Conservation (phyloP, 2,797 vertebrate genomes). For the Protosalanx chinensis region DNA sequence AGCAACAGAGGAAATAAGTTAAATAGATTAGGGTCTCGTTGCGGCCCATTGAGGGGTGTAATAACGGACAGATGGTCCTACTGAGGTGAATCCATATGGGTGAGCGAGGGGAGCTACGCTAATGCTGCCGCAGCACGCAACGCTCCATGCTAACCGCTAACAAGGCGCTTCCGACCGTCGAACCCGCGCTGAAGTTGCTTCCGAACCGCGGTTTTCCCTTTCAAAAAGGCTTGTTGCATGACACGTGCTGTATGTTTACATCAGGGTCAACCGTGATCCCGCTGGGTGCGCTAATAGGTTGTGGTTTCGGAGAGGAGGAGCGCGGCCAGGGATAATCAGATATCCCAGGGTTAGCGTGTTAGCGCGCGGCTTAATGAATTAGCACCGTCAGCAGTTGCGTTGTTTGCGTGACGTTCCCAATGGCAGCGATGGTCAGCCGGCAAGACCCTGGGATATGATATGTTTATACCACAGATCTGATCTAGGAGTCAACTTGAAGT, state of each 20-base stretch:
- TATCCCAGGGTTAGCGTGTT: background rate
- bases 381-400: background rate
- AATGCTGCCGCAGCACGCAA: constrained; percentile 61
- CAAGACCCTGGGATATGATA: background rate
- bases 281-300: background rate
- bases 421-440: background rate
- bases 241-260: constrained; percentile 2
- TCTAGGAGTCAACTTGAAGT: background rate
- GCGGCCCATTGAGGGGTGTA: constrained; percentile 63
- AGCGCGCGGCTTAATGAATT: constrained; percentile 1
- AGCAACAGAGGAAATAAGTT: constrained; percentile 61
- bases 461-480: background rate
- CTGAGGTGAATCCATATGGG: constrained; percentile 59
- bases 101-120: constrained; percentile 43
- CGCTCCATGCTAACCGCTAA: constrained; percentile 50
- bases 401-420: background rate
- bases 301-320: background rate
- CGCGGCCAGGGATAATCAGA: constrained; percentile 1
- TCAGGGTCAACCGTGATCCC: background rate
- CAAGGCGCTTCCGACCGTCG: too few species aligned
- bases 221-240: background rate
- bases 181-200: background rate
- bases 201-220: background rate
- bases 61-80: constrained; percentile 69
- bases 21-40: constrained; percentile 65